Percentiles rank a stretch among this genome's conserved stretches.
Evolutionary conservation across 2,888 invertebrate genomes (phyloP).

Genomic region (Molorchus minor): DNA sequence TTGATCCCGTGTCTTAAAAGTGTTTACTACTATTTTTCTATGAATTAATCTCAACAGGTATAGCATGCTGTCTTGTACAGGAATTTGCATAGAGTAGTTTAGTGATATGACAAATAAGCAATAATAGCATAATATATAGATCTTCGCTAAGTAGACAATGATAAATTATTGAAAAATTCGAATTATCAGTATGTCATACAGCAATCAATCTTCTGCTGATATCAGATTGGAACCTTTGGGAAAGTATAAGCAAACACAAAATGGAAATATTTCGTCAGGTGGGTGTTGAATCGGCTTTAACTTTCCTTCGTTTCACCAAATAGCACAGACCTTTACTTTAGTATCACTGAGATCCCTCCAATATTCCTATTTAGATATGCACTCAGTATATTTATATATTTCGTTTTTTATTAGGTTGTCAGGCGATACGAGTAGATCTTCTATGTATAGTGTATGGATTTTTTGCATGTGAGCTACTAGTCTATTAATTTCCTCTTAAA

Average conservation of each 20-base stretch:
- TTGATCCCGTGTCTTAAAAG: conserved; percentile 13
- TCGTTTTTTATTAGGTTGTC: too few species aligned
- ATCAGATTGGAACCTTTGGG: conserved; percentile 73
- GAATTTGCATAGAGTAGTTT: conserved; percentile 19
- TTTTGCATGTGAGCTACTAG: conserved; percentile 17
- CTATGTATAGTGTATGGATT: background rate
- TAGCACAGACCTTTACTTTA: background rate
- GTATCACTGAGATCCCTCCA: background rate
- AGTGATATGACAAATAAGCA: conserved; percentile 13
- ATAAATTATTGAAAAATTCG: conserved; percentile 12
- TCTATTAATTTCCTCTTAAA: conserved; percentile 10
- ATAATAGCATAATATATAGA: conserved; percentile 17
- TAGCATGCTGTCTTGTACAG: conserved; percentile 21
- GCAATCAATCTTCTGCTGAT: conserved; percentile 61
- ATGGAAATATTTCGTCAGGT: conserved; percentile 70
- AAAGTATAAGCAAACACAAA: conserved; percentile 70
- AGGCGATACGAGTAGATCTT: too few species aligned
- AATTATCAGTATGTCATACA: conserved; percentile 52
- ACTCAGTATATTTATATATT: background rate
- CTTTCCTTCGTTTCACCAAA: conserved; percentile 31
- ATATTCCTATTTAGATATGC: background rate
- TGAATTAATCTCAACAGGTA: conserved; percentile 24
- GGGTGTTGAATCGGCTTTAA: conserved; percentile 36
- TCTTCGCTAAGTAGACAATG: conserved; percentile 19
- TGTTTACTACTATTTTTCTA: conserved; percentile 11